Percentiles rank a stretch among this genome's conserved stretches.
phyloP scores from a whole-genome alignment of 2,113 vertebrate species.

The Apodemus sylvaticus region DNA sequence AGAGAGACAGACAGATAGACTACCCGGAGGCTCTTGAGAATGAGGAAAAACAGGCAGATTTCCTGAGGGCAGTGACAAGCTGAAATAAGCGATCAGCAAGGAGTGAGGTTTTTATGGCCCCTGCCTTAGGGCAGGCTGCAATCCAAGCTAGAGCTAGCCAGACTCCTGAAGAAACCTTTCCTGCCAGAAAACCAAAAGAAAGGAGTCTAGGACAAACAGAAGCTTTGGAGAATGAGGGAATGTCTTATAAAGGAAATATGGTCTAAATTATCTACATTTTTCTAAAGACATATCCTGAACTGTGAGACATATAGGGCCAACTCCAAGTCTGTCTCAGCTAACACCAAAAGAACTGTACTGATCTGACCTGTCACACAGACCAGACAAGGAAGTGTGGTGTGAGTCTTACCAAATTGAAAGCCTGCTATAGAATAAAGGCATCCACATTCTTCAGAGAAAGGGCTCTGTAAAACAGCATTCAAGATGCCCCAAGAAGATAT shows the following conservation, averaged over 20 bases:
- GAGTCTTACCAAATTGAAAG: constrained; percentile 24
- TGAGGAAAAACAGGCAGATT: constrained; percentile 42
- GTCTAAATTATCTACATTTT: constrained; percentile 40
- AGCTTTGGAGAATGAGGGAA: constrained; percentile 9
- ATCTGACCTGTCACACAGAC: background rate
- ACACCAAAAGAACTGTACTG: constrained; percentile 22
- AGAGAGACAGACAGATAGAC: background rate
- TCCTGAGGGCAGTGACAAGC: background rate
- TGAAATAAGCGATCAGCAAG: background rate
- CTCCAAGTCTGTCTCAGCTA: constrained; percentile 37
- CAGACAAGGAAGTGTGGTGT: background rate
- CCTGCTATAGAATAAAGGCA: constrained; percentile 44
- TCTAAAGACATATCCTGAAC: background rate
- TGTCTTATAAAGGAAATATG: constrained; percentile 41
- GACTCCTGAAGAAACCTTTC: constrained; percentile 39
- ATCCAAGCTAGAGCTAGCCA: background rate
- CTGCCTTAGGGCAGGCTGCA: constrained; percentile 41
- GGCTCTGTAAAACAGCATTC: constrained; percentile 9
- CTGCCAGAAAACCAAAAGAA: constrained; percentile 32
- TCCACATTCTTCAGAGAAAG: constrained; percentile 30
- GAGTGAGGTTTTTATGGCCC: constrained; percentile 45
- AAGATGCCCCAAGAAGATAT: constrained; percentile 15
- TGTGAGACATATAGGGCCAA: background rate
- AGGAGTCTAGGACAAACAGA: constrained; percentile 10
- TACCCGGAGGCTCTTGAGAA: constrained; percentile 18